Conservation (phyloP, 2,888 invertebrate genomes). For the Hyppa rectilinea region DNA sequence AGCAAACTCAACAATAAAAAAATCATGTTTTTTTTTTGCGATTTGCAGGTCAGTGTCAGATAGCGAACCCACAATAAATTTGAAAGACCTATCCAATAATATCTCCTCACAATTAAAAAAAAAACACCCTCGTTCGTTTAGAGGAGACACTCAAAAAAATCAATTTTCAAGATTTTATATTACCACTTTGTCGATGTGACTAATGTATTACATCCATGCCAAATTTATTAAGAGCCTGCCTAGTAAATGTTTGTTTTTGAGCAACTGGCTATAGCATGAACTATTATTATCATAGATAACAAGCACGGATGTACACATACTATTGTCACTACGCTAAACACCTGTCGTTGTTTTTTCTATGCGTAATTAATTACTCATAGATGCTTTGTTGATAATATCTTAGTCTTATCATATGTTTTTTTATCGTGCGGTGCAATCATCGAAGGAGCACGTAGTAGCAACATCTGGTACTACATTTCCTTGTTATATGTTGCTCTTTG, state of each 20-base stretch:
- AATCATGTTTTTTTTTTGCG: background rate
- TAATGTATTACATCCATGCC: too few species aligned
- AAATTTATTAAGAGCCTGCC: too few species aligned
- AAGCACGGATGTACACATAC: background rate
- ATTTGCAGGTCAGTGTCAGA: too few species aligned
- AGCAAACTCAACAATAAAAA: background rate
- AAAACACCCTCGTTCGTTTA: too few species aligned
- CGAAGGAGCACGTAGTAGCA: background rate
- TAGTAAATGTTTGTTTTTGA: too few species aligned
- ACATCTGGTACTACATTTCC: conserved; percentile 15
- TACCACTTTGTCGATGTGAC: too few species aligned
- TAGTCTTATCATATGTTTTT: conserved; percentile 14
- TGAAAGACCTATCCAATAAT: too few species aligned
- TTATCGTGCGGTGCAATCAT: conserved; percentile 8
- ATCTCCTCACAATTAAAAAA: too few species aligned
- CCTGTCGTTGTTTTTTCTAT: background rate
- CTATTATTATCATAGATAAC: background rate
- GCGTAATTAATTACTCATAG: conserved; percentile 14
- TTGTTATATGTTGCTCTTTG: too few species aligned
- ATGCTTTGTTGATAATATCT: background rate
- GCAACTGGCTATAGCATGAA: background rate
- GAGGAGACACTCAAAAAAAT: too few species aligned
- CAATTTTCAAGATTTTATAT: too few species aligned
- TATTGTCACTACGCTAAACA: conserved; percentile 11
- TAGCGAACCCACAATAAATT: too few species aligned